Percentiles rank a stretch among this genome's conserved stretches.
Conservation (phyloP, 92 coral and sea anemone species). For the Virgularia gustaviana region DNA sequence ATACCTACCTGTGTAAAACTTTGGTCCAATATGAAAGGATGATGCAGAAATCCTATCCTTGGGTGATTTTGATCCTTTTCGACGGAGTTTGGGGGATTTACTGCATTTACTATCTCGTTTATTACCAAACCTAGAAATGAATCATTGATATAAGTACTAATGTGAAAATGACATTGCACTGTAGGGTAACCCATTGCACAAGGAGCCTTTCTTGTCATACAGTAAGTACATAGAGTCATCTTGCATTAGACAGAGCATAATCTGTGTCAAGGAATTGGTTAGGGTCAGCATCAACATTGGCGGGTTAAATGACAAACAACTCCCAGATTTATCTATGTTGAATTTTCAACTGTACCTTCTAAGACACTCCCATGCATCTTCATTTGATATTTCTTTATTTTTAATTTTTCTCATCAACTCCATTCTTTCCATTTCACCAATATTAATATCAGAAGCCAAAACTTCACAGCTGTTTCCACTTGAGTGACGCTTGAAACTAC, state of each 20-base stretch:
- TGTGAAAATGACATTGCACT: too few species aligned
- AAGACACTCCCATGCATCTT: constrained; percentile 70
- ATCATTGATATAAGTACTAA: too few species aligned
- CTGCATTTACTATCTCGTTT: constrained; percentile 26
- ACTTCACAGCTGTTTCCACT: constrained; percentile 78
- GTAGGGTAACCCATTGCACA: too few species aligned
- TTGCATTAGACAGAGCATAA: too few species aligned
- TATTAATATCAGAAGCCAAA: constrained; percentile 71
- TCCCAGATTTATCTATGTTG: too few species aligned
- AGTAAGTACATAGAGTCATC: too few species aligned
- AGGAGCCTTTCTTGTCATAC: too few species aligned
- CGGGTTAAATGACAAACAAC: too few species aligned
- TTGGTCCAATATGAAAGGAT: constrained; percentile 7
- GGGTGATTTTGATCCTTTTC: constrained; percentile 24
- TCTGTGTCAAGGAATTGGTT: too few species aligned
- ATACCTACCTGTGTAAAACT: constrained; percentile 29
- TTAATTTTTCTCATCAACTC: constrained; percentile 74
- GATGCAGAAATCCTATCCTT: constrained; percentile 34
- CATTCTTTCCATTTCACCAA: constrained; percentile 84
- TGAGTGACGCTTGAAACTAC: constrained; percentile 74
- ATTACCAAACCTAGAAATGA: constrained; percentile 27
- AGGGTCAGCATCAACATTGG: too few species aligned
- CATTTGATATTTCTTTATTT: constrained; percentile 62
- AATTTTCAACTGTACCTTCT: constrained; percentile 47
- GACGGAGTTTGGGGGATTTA: neutral